phyloP scores from a whole-genome alignment of 2,113 vertebrate species.

The Hippocampus abdominalis region DNA sequence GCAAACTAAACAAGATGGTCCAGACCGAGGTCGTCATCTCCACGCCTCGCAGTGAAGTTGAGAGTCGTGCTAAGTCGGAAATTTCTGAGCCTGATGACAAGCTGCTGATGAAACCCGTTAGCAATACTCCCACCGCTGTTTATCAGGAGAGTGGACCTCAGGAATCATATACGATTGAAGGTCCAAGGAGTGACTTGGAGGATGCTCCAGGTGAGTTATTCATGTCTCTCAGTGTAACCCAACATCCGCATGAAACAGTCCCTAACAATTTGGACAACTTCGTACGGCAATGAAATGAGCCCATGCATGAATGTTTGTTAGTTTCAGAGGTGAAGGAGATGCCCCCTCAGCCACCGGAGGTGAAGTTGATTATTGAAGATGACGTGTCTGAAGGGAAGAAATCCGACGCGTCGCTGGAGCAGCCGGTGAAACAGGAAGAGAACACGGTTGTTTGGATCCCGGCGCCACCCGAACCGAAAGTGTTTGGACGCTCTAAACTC shows the following conservation, averaged over 20 bases:
- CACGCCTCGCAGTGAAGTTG: not conserved
- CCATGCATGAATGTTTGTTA: not conserved
- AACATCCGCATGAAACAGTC: not conserved
- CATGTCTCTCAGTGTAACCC: not conserved
- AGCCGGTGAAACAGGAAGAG: not conserved
- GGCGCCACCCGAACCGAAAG: not conserved
- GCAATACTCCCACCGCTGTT: not conserved
- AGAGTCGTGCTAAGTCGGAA: not conserved
- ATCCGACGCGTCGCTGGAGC: not conserved
- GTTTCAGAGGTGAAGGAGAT: not conserved
- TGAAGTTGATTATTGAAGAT: not conserved
- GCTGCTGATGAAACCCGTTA: not conserved
- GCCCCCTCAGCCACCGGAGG: not conserved
- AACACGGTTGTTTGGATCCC: conserved; percentile 1
- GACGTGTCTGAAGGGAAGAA: not conserved
- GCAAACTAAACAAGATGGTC: conserved; percentile 39
- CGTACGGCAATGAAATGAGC: not conserved
- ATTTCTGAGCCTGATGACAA: not conserved
- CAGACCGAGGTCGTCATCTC: conserved; percentile 35
- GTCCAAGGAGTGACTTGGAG: not conserved
- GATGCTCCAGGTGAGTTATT: not conserved
- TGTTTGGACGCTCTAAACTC: not conserved
- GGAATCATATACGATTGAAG: not conserved
- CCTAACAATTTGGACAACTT: not conserved
- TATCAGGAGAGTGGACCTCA: not conserved